Conservation (phyloP, 2,797 vertebrate genomes). For the Amazona ochrocephala region DNA sequence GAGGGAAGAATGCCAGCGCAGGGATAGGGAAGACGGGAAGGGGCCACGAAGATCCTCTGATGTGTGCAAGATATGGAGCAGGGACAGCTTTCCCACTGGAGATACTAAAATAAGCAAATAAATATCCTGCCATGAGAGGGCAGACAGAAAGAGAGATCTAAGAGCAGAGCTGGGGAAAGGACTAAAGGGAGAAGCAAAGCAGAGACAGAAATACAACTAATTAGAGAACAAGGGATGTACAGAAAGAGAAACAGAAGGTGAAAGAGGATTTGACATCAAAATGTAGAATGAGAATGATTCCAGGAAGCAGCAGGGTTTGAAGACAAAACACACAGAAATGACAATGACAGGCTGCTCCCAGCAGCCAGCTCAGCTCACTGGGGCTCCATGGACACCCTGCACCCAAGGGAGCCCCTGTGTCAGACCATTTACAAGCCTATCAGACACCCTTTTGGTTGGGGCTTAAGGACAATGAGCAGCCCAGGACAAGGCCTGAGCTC, state of each 20-base stretch:
- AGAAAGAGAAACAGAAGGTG: conserved; percentile 1
- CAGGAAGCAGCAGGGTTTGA: background rate
- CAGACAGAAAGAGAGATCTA: conserved; percentile 16
- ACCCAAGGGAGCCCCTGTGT: rapidly evolving
- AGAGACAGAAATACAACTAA: conserved; percentile 22
- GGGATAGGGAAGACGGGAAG: background rate
- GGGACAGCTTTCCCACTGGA: background rate
- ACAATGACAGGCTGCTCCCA: background rate
- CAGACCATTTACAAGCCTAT: too few species aligned
- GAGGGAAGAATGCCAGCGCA: background rate
- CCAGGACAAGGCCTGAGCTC: background rate
- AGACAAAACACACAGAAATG: background rate
- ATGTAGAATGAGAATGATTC: background rate
- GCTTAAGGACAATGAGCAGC: background rate
- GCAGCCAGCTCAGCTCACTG: background rate
- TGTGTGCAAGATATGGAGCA: background rate
- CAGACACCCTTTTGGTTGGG: rapidly evolving
- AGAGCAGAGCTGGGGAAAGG: conserved; percentile 6
- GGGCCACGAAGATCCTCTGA: conserved; percentile 9
- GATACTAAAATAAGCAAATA: conserved; percentile 65
- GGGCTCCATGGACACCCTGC: background rate
- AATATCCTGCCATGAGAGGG: conserved; percentile 59
- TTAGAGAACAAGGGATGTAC: conserved; percentile 24
- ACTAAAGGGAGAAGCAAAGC: background rate
- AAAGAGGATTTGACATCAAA: conserved; percentile 13